Percentiles rank a stretch among this genome's conserved stretches.
Conservation (phyloP, 2,113 vertebrate genomes). For the Delphinapterus leucas region DNA sequence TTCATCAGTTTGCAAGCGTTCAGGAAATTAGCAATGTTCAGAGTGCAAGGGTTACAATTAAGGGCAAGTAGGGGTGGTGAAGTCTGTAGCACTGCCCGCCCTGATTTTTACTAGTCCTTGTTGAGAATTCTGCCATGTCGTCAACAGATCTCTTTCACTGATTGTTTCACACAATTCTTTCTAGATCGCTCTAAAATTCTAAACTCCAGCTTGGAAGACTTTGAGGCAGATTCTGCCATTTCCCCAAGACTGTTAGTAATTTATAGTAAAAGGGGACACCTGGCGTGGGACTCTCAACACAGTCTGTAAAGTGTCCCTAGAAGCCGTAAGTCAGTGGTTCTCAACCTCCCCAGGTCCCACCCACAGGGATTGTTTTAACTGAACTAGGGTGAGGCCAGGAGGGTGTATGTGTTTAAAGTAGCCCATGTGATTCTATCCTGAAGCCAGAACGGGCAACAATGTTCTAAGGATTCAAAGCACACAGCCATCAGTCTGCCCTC, state of each 20-base stretch:
- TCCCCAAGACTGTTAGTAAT: background rate
- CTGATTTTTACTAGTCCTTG: background rate
- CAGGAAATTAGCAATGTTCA: background rate
- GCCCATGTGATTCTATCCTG: background rate
- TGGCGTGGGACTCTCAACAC: background rate
- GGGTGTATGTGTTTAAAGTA: background rate
- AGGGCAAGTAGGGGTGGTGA: background rate
- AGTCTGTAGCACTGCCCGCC: background rate
- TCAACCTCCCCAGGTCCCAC: background rate
- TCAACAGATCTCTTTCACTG: background rate
- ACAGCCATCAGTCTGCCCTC: background rate
- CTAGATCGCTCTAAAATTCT: background rate
- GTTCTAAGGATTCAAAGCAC: background rate
- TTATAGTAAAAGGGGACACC: background rate
- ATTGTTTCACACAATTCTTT: background rate
- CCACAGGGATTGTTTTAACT: background rate
- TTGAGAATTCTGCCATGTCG: background rate
- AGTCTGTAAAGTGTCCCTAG: background rate
- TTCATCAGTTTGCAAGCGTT: background rate
- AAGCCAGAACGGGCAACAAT: background rate
- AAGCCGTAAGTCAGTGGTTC: background rate
- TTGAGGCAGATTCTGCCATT: background rate
- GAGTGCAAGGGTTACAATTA: background rate
- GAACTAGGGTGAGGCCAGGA: background rate
- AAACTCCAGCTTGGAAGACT: background rate